Percentiles rank a stretch among this genome's conserved stretches.
These are phyloP conservation scores for Cyprinodon variegatus DNA, from an alignment of 2,113 vertebrate species.

Conservation along the genomic window DNA sequence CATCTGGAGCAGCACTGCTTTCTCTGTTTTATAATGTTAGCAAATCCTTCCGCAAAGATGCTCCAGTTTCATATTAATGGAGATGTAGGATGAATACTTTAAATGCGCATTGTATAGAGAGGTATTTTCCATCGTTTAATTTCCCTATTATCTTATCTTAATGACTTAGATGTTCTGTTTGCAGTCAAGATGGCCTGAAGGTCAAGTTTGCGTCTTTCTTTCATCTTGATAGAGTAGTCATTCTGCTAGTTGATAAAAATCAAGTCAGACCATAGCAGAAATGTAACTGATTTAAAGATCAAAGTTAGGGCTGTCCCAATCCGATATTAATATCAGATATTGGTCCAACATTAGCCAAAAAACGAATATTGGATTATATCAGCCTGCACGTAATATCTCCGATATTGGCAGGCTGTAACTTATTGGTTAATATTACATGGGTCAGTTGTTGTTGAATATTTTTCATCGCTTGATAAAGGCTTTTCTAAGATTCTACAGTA, in stretches of 20 bases:
- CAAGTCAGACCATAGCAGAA: neutral
- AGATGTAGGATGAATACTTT: slow-evolving; percentile 1
- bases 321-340: too few relatives aligned
- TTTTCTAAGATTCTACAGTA: too few relatives aligned
- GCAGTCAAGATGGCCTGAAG: slow-evolving; percentile 9
- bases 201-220: neutral
- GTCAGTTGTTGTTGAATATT: too few relatives aligned
- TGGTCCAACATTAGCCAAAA: too few relatives aligned
- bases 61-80: slow-evolving; percentile 13
- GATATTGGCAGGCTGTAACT: too few relatives aligned
- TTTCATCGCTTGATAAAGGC: too few relatives aligned
- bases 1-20: slow-evolving; percentile 22
- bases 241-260: neutral
- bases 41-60: slow-evolving; percentile 52
- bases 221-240: neutral
- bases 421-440: too few relatives aligned
- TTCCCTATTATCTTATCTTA: neutral
- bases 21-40: slow-evolving; percentile 15
- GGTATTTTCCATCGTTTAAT: slow-evolving; percentile 3
- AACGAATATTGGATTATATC: too few relatives aligned
- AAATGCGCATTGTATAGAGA: slow-evolving; percentile 13
- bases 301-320: too few relatives aligned
- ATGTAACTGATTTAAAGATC: too few relatives aligned
- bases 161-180: neutral
- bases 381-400: too few relatives aligned